Base-by-base conservation (phyloP, 1,140 invertebrate genomes). In the Philaenus spumarius region DNA sequence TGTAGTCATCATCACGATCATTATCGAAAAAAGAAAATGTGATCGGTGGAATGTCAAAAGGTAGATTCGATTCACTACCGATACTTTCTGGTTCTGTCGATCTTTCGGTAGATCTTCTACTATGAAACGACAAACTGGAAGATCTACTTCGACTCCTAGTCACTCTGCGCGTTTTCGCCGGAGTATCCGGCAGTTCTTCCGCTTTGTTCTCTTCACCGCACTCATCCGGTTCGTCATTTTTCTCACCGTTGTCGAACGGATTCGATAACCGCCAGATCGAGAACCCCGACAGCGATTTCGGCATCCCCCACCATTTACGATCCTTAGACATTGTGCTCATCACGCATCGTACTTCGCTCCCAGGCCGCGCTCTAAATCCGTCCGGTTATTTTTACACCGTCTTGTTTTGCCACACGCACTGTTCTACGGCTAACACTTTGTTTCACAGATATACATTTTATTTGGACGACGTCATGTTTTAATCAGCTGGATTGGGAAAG, bases 281-380 rank as follows among this genome's bases (percentile, higher is more conserved):
- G 46, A 58, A 58, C 17, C 42, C 43, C 35, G 56, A 34, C 19
- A 48, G 39, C 14, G 34, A 35, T 2, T 45, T 22, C 5, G 56
- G 56, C 35, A 58, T 45, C 20, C 46, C 45, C 56, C 56, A 58
- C 56, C 56, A 58, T 7, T 45, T 45, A 14, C 56, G 46, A 15
- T 58, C 56, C 37, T 45, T 37, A 35, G 56, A 58, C 56, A 58
- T 58, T 35, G 39, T 54, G n/a, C n/a, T 26, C 45, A 5, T 19
- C 14, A 19, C 20, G 6, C 30, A 30, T 30, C 26, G 26, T 30
- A 30, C 26, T 30, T 3, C 26, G 26, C 26, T 9, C 9, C 26
- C 26, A 4, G 26, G 26, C 26, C 9, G 26, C 26, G 26, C 26
- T 30, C 26, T 30, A 30, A 30, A 30, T 30, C 26, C 9, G 26